A percentile compares a stretch with the other conserved stretches of the same genome.
Evolutionary conservation across 2,113 vertebrate genomes (phyloP).

Genomic region (Sylvilagus bachmani): DNA sequence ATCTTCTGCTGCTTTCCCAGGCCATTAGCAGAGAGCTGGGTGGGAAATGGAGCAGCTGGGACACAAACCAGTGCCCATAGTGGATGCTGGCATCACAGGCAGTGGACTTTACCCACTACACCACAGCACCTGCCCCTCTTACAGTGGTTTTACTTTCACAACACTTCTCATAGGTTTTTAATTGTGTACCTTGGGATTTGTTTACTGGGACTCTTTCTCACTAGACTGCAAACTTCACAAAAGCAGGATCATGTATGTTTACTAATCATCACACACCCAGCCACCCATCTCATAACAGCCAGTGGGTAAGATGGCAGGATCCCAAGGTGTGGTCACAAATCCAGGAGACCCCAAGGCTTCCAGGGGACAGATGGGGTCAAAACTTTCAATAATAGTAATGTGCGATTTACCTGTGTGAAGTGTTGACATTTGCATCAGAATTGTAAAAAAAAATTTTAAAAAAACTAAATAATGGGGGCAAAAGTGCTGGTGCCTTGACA

Average conservation of each 20-base stretch:
- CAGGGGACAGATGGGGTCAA: neutral
- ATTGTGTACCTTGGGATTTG: neutral
- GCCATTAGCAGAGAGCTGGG: too few species aligned
- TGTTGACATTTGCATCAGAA: neutral
- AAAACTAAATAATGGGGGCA: neutral
- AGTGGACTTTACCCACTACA: too few species aligned
- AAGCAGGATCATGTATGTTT: neutral
- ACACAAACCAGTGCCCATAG: too few species aligned
- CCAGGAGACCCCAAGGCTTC: neutral
- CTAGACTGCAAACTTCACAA: neutral
- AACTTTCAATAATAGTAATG: neutral
- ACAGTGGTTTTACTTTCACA: neutral
- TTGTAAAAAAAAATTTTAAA: neutral
- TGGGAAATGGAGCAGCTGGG: too few species aligned
- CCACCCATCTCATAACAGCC: neutral
- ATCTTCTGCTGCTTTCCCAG: too few species aligned
- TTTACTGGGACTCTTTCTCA: conserved; percentile 11
- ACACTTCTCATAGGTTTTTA: neutral
- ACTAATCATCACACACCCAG: neutral
- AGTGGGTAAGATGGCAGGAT: neutral
- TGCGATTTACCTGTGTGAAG: neutral
- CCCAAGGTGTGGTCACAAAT: neutral
- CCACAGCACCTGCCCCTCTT: too few species aligned
- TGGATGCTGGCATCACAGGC: too few species aligned
- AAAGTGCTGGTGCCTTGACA: neutral